Conservation (phyloP, 2,797 vertebrate species). For the Cirrhinus mrigala region DNA sequence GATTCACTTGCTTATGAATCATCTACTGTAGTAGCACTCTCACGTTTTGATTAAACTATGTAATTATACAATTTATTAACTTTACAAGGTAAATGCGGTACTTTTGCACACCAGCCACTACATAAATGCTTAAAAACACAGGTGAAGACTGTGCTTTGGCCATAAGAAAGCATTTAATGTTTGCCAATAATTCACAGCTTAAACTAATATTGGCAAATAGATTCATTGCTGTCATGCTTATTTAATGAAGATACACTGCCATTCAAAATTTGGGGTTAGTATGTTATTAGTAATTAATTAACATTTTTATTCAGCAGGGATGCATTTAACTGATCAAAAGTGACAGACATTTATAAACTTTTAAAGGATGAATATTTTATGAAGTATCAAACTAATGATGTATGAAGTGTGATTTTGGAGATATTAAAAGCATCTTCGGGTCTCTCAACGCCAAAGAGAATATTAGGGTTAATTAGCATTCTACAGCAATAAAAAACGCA, state of each 20-base stretch:
- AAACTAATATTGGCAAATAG: not conserved
- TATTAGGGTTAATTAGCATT: not conserved
- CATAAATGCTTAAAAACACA: not conserved
- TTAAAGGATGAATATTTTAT: not conserved
- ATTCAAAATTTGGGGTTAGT: not conserved
- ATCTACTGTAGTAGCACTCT: not conserved
- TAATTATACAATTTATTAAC: not conserved
- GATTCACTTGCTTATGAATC: not conserved
- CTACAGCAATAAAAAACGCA: not conserved
- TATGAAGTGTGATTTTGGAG: not conserved
- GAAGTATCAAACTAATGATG: not conserved
- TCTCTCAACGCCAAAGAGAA: not conserved
- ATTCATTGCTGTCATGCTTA: not conserved
- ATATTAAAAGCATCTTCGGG: not conserved
- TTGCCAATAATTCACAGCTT: not conserved
- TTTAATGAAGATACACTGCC: conserved; percentile 7
- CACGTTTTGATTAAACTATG: not conserved
- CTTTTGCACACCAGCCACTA: not conserved
- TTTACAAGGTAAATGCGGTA: not conserved
- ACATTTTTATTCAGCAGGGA: not conserved
- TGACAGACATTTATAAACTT: not conserved
- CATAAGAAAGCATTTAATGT: not conserved
- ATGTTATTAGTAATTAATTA: not conserved
- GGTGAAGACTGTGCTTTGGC: not conserved
- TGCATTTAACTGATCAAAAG: not conserved